Percentiles rank a stretch among this genome's conserved stretches.
These are phyloP conservation scores for Leucoraja erinaceus DNA, from an alignment of 2,113 vertebrate species.

Conservation along the genomic window DNA sequence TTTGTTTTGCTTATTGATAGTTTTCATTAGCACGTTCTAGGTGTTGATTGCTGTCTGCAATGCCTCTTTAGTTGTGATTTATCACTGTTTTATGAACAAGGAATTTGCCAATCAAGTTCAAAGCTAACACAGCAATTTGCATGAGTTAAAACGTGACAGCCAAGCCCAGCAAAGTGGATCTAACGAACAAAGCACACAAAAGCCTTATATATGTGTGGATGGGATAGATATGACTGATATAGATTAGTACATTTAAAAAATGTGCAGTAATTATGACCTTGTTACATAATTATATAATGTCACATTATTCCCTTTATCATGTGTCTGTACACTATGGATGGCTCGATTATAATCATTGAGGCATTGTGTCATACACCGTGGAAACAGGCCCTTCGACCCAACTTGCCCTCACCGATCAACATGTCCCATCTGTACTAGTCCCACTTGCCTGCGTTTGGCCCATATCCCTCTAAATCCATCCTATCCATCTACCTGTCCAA, in stretches of 20 bases:
- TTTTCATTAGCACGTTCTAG: not conserved
- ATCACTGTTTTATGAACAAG: slow-evolving; percentile 4
- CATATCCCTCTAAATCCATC: no score
- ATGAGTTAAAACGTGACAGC: not conserved
- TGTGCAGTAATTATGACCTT: not conserved
- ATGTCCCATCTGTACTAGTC: no score
- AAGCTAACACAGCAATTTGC: not conserved
- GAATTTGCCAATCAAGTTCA: not conserved
- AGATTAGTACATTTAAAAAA: not conserved
- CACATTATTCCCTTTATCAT: no score
- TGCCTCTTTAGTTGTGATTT: not conserved
- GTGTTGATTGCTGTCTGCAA: not conserved
- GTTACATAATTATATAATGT: no score
- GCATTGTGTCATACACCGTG: no score
- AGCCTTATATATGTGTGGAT: not conserved
- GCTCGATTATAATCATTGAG: no score
- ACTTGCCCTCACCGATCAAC: no score
- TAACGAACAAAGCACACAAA: not conserved
- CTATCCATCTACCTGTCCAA: no score
- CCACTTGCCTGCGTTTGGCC: no score
- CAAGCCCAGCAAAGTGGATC: not conserved
- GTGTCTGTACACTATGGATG: no score
- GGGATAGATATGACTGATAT: not conserved
- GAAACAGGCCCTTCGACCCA: no score
- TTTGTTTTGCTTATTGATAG: slow-evolving; percentile 4